Conservation (phyloP, 1,140 invertebrate genomes). For the Solenopsis fugax region DNA sequence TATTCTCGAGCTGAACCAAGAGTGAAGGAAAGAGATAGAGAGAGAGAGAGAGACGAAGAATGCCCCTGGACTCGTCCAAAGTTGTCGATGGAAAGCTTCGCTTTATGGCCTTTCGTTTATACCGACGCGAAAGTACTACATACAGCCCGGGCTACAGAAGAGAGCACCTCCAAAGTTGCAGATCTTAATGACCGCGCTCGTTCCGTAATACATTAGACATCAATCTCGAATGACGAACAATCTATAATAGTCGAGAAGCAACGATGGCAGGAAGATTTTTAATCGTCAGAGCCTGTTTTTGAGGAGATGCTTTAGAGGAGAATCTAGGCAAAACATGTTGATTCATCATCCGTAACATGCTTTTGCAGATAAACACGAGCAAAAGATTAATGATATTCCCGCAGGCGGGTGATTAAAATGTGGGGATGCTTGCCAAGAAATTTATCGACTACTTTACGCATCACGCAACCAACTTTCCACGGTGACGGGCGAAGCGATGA, state of each 20-base stretch:
- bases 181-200: neutral
- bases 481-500: slow-evolving; percentile 32
- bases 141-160: neutral
- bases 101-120: slow-evolving; percentile 70
- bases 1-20: slow-evolving; percentile 8
- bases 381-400: neutral
- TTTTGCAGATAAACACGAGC: neutral
- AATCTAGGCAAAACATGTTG: neutral
- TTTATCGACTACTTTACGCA: slow-evolving; percentile 21
- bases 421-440: slow-evolving; percentile 2
- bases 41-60: slow-evolving; percentile 24
- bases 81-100: slow-evolving; percentile 71
- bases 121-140: slow-evolving; percentile 36
- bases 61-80: slow-evolving; percentile 62
- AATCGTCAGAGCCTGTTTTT: neutral
- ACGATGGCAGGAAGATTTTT: neutral
- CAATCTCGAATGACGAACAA: neutral
- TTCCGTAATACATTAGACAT: neutral
- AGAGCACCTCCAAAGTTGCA: slow-evolving; percentile 9
- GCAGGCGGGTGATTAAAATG: neutral
- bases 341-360: neutral
- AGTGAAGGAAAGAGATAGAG: neutral
- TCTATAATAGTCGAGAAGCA: neutral
- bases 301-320: neutral
- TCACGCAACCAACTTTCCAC: slow-evolving; percentile 6